Evolutionary conservation across 2,113 vertebrate species (phyloP).

Genomic region (Stictonetta naevosa): DNA sequence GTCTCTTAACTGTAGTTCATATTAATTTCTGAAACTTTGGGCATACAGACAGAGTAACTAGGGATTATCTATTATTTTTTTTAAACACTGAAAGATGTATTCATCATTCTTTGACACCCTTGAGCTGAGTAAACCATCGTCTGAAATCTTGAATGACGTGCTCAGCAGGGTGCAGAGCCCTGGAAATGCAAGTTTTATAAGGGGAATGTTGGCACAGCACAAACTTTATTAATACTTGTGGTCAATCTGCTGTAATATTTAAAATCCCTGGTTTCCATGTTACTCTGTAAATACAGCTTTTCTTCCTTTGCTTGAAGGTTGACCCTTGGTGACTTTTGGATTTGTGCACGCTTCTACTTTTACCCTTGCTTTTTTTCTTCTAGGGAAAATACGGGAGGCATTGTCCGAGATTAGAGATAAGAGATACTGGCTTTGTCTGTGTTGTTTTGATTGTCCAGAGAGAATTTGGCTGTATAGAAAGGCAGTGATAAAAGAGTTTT

Average conservation of each 20-base stretch:
- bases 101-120: not conserved
- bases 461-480: not conserved
- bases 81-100: not conserved
- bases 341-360: not conserved
- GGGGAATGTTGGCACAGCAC: not conserved
- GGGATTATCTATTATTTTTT: not conserved
- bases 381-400: not conserved
- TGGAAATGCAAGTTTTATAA: constrained; percentile 9
- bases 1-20: not conserved
- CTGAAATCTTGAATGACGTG: not conserved
- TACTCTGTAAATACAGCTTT: constrained; percentile 49
- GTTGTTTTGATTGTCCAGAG: not conserved
- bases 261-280: constrained; percentile 38
- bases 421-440: not conserved
- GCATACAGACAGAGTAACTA: not conserved
- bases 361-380: not conserved
- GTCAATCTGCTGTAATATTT: constrained; percentile 32
- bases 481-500: not conserved
- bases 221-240: not conserved
- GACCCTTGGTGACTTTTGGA: not conserved
- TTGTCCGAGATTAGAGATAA: not conserved
- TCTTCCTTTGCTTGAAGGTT: not conserved
- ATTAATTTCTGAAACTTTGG: not conserved
- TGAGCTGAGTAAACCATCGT: not conserved
- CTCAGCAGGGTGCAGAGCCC: not conserved